These are phyloP conservation scores for Amphiura filiformis DNA, from an alignment of 35 echinoderm and acorn worm genomes.

Conservation along the genomic window DNA sequence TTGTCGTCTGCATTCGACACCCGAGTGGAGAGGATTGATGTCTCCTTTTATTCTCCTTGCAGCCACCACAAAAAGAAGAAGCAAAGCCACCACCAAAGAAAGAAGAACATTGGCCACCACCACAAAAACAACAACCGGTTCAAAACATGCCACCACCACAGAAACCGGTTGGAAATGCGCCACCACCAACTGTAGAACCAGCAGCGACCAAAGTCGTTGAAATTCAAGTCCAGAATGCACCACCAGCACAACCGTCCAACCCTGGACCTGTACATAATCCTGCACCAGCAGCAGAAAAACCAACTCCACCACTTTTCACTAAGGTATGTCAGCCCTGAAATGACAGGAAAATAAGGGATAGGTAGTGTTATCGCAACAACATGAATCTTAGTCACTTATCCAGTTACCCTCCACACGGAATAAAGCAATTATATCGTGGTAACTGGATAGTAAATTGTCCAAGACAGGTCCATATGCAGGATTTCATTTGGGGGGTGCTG, in stretches of 20 bases:
- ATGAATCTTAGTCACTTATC: no score
- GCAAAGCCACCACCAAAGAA: constrained; percentile 13
- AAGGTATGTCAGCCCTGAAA: constrained; percentile 59
- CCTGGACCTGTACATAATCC: background rate
- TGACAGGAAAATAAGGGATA: no score
- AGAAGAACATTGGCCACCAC: background rate
- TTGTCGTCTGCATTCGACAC: no score
- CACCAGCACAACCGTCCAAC: constrained; percentile 53
- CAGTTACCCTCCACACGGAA: no score
- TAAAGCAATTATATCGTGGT: no score
- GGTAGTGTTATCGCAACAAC: no score
- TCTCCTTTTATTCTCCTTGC: no score
- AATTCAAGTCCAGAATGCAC: constrained; percentile 38
- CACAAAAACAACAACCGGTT: background rate
- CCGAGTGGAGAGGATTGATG: no score
- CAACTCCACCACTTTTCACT: constrained; percentile 43
- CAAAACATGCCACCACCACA: background rate
- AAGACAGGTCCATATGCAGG: no score
- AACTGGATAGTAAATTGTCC: no score
- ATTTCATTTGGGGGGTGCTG: no score
- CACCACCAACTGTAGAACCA: constrained; percentile 24
- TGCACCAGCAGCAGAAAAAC: background rate
- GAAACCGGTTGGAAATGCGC: constrained; percentile 21
- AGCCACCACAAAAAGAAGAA: background rate
- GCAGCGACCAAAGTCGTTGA: constrained; percentile 19